Base-by-base conservation (phyloP, 1,140 invertebrate genomes). In the Phymorhynchus buccinoides region DNA sequence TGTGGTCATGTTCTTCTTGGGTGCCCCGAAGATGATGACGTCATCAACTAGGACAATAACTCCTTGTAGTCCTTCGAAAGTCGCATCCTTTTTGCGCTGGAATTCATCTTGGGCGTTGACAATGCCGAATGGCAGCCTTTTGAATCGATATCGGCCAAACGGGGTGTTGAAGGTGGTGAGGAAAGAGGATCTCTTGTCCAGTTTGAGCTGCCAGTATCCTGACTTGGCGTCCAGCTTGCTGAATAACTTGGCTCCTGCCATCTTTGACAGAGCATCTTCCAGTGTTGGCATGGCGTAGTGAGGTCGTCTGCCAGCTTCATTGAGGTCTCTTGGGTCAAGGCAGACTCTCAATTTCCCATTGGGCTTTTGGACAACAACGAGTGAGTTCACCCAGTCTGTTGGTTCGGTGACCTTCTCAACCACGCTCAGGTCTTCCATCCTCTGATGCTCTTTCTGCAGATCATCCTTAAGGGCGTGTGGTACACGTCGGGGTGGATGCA, bases 81-180 rank as follows among this genome's bases (percentile, higher is more conserved):
- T 71, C 35, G 32, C 68, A 35, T 71, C 62, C 75, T 85, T 88
- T 22, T 71, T 73, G 75, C 81, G 62, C 52, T 88, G 86, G 52
- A 84, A 89, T 4, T 35, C 22, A 22, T 48, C n/a, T 52, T 77
- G 18, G 84, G 82, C 71, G 22, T 32, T 35, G 37, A 52, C 85
- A 3, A 88, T 84, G 1, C 84, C 86, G 84, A 88, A 87, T 0
- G 88, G 87, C 30, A 87, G 32, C 18, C 87, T 78, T 37, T 79
- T 42, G 39, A 73, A 88, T n/a, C n/a, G n/a, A n/a, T n/a, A n/a
- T n/a, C n/a, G n/a, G n/a, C n/a, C 73, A 88, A 66, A 79, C 32
- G 41, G 79, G 18, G 37, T 85, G 87, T 89, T 88, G 62, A 92
- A 93, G 3, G 89, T 89, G 16, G 88, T 89, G 6, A 92, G 78